Base-by-base conservation (phyloP, 2,888 invertebrate genomes). In the Danaus chrysippus region DNA sequence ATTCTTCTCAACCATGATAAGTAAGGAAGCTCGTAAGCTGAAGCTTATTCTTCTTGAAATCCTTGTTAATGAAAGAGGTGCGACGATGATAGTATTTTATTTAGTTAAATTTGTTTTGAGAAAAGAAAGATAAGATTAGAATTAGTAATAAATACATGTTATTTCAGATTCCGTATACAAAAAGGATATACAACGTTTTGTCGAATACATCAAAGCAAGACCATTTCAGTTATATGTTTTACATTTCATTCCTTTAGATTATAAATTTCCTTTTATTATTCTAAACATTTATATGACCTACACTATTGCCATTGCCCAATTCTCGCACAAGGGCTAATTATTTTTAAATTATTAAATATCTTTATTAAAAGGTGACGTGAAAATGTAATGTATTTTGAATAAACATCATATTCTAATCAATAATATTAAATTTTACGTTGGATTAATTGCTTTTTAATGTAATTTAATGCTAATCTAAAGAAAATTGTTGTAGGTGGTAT, bases 251-350 rank as follows among this genome's bases (percentile, higher is more conserved):
- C 64, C 71, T 0, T 42, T 70, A 9, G 63, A 71, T 23, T 58
- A 55, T 1, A 55, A 34, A 0, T 56, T 71, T 5, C 64, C 65
- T 3, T 13, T 66, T 10, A 60, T 44, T 13, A 61, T 65, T 12
- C 19, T 67, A 0, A 64, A 65, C 55, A 59, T 70, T 1, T 64
- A 53, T 56, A 12, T 67, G 1, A 67, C 68, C 10, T 71, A 70
- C 23, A 54, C 70, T 9, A 67, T 71, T 54, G 61, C 70, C 13
- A 15, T 67, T 17, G 49, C 49, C 5, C 49, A 49, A 17, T 49
- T 49, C 17, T 17, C 49, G 10, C 49, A 17, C 17, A 17, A 17
- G 49, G 11, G 49, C 11, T 17, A 49, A 10, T 49, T 3, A 17
- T 17, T n/a, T 10, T 49, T n/a, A 46, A 46, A 8, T 13, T 9